Evolutionary conservation across 2,888 invertebrate species (phyloP).

Genomic region (Aspidapion aeneum): DNA sequence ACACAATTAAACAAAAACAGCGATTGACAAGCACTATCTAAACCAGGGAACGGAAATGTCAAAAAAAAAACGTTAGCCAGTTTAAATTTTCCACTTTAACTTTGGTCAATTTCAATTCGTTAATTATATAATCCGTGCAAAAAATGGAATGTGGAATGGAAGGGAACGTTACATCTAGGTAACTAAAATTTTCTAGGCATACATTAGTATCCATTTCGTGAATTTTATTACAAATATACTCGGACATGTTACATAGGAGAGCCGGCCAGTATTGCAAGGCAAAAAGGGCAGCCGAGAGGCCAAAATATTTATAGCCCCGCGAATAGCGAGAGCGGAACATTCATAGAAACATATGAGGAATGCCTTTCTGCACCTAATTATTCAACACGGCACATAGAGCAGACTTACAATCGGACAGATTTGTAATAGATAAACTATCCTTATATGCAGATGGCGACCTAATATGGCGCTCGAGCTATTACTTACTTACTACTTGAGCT

Average conservation of each 20-base stretch:
- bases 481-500: neutral
- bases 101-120: too few species aligned
- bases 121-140: too few species aligned
- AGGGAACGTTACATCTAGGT: too few species aligned
- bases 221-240: neutral
- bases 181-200: neutral
- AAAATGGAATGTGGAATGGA: too few species aligned
- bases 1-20: too few species aligned
- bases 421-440: neutral
- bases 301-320: neutral
- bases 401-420: neutral
- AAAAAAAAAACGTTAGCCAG: too few species aligned
- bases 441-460: neutral
- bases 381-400: neutral
- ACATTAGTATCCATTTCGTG: neutral
- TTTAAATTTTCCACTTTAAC: too few species aligned
- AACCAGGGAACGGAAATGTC: too few species aligned
- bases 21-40: too few species aligned
- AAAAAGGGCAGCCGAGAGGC: neutral
- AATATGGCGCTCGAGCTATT: neutral
- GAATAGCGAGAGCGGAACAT: neutral
- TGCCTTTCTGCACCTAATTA: neutral
- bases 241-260: neutral
- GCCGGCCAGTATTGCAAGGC: neutral
- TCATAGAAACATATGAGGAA: neutral